Base-by-base conservation (phyloP, 2,888 invertebrate genomes). In the Argyresthia albistria region DNA sequence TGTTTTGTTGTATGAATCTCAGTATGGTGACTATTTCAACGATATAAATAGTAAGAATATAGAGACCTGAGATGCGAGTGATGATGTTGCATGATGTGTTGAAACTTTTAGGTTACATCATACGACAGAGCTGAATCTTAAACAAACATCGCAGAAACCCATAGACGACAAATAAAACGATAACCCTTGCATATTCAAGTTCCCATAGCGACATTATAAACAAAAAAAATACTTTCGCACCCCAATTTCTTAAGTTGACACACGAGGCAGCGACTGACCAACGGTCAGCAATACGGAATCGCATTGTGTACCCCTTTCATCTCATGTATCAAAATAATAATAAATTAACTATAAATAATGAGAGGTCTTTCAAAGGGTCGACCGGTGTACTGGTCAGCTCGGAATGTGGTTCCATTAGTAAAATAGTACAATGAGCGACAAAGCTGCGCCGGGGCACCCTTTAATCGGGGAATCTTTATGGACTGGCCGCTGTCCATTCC, bases 311-410 rank as follows among this genome's bases (percentile, higher is more conserved):
- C 79, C 83, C 84, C 84, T 80, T 81, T 83, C 78, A 80, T 77
- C 79, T 73, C 75, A 61, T 74, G 74, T 82, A 84, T 86, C 82
- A 81, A 83, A 84, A 84, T 86, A 84, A 84, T 83, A 84, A 83
- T 83, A 81, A 82, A 84, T 83, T 82, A 80, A 80, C 69, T 79
- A 79, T 81, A 83, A 82, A 83, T 83, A 80, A 81, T 82, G 74
- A 69, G 63, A 60, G 67, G 61, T 60, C 60, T 58, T 59, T 60
- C 59, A 58, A 59, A 59, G 55, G 66, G 55, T 50, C 25, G 53
- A 55, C 80, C 68, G 78, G 76, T 76, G 66, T 80, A 86, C 84
- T 73, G 82, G 86, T 73, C 81, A 63, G 59, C 68, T 61, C 64
- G 80, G 81, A 84, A 84, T 80, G 83, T 64, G 82, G 84, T 78